Conservation (phyloP, 1,140 invertebrate species). For the Galleria mellonella region DNA sequence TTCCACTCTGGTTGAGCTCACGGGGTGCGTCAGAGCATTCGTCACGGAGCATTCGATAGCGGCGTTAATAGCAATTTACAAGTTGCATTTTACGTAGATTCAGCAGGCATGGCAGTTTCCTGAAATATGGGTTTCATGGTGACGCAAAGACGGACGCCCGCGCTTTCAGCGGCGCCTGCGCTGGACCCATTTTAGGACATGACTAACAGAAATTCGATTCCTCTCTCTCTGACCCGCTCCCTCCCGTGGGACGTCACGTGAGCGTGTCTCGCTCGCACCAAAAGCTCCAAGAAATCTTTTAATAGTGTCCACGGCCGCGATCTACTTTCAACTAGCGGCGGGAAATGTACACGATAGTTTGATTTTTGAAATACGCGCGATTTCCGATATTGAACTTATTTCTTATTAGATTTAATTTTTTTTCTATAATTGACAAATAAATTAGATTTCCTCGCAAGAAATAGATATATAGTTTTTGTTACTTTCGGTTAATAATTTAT, state of each 20-base stretch:
- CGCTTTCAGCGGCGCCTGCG: slow-evolving; percentile 70
- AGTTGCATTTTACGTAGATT: slow-evolving; percentile 44
- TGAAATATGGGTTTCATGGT: slow-evolving; percentile 67
- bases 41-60: slow-evolving; percentile 36
- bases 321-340: slow-evolving; percentile 70
- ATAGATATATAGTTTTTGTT: no score
- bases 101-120: slow-evolving; percentile 42
- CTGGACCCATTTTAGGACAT: slow-evolving; percentile 81
- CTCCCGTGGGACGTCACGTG: slow-evolving; percentile 55
- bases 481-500: no score
- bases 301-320: slow-evolving; percentile 74
- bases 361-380: slow-evolving; percentile 37
- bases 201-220: slow-evolving; percentile 78
- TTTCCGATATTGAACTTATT: neutral
- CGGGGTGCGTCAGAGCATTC: slow-evolving; percentile 52
- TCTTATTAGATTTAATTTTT: neutral
- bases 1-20: slow-evolving; percentile 40
- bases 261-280: slow-evolving; percentile 57
- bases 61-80: slow-evolving; percentile 26
- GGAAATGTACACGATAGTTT: slow-evolving; percentile 52
- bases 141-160: slow-evolving; percentile 68
- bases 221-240: slow-evolving; percentile 66
- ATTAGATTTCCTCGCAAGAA: no score
- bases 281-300: slow-evolving; percentile 73
- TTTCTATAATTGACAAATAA: neutral